Evolutionary conservation across 2,888 invertebrate genomes (phyloP).

Genomic region (Pyrrhopygopsis socrates): DNA sequence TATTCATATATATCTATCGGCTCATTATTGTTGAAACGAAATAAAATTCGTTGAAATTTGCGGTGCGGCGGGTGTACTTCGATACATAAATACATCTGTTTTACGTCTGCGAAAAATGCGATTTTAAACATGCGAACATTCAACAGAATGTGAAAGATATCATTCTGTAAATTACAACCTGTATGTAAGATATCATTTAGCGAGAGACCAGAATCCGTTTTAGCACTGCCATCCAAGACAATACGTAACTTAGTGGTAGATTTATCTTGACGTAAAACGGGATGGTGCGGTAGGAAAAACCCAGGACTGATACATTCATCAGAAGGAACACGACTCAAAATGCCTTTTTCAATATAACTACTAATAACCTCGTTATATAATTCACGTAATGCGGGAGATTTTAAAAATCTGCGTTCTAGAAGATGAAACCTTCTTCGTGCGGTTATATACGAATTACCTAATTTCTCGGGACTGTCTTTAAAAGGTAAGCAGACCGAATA

Average conservation of each 20-base stretch:
- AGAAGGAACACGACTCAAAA: not conserved
- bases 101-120: slow-evolving; percentile 44
- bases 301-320: slow-evolving; percentile 10
- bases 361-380: not conserved
- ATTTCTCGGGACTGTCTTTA: slow-evolving; percentile 9
- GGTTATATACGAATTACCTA: not conserved
- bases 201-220: slow-evolving; percentile 49
- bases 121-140: slow-evolving; percentile 39
- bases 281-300: slow-evolving; percentile 63
- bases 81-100: slow-evolving; percentile 50
- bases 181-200: slow-evolving; percentile 53
- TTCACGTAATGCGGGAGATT: not conserved
- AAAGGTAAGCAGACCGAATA: slow-evolving; percentile 28
- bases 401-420: not conserved
- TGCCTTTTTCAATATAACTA: not conserved
- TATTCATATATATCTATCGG: slow-evolving; percentile 34
- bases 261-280: slow-evolving; percentile 51
- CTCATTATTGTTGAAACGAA: slow-evolving; percentile 39
- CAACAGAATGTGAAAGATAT: slow-evolving; percentile 11
- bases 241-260: slow-evolving; percentile 40
- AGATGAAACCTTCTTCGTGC: not conserved
- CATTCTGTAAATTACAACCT: slow-evolving; percentile 37
- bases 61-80: slow-evolving; percentile 32
- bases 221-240: slow-evolving; percentile 50
- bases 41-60: slow-evolving; percentile 58